phyloP scores from a whole-genome alignment of 2,797 vertebrate genomes.

The Coregonus suidteri region DNA sequence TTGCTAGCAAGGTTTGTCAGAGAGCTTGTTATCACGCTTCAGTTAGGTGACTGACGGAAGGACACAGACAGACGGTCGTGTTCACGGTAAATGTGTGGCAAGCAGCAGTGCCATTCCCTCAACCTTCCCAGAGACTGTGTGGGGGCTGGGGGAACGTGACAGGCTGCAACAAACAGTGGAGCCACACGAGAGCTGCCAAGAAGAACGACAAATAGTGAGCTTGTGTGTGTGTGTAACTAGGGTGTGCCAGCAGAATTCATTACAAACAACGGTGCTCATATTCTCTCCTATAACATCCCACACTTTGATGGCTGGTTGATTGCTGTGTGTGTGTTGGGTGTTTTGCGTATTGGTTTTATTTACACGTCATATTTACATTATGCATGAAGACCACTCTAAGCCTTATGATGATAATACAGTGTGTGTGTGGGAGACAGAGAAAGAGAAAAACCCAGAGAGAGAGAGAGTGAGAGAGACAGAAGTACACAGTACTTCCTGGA shows the following conservation, averaged over 20 bases:
- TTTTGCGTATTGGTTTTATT: constrained; percentile 29
- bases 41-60: constrained; percentile 24
- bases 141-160: background rate
- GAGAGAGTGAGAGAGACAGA: constrained; percentile 35
- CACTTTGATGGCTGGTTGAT: background rate
- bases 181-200: constrained; percentile 47
- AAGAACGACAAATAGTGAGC: constrained; percentile 40
- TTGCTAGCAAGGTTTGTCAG: constrained; percentile 49
- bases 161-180: constrained; percentile 28
- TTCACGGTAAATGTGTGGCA: constrained; percentile 45
- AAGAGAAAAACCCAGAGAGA: background rate
- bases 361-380: constrained; percentile 7
- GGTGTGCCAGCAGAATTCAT: constrained; percentile 50
- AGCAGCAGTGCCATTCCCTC: constrained; percentile 45
- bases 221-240: constrained; percentile 15
- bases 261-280: constrained; percentile 37
- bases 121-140: constrained; percentile 2
- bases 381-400: background rate
- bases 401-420: background rate
- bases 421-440: background rate
- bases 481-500: constrained; percentile 10
- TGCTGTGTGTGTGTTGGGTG: background rate
- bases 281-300: background rate
- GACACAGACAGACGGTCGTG: constrained; percentile 28
- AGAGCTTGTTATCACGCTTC: constrained; percentile 46